Percentiles rank a stretch among this genome's conserved stretches.
phyloP scores from a whole-genome alignment of 2,888 invertebrate genomes.

The Agonopterix arenella region DNA sequence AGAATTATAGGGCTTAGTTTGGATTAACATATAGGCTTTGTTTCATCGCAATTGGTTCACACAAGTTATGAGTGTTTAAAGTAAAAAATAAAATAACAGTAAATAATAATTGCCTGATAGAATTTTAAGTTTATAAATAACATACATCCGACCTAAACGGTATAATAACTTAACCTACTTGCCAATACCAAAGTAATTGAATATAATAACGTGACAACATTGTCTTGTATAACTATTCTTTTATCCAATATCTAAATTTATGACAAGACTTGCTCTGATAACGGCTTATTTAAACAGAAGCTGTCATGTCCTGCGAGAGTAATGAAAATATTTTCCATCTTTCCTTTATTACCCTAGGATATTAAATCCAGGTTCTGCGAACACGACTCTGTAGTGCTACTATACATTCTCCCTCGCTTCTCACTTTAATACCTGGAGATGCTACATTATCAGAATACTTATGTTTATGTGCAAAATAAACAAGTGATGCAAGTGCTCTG shows the following conservation, averaged over 20 bases:
- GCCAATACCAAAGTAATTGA: neutral
- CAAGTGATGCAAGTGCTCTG: no score
- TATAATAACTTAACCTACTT: neutral
- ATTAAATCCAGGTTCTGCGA: conserved; percentile 59
- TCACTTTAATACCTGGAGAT: neutral
- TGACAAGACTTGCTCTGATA: conserved; percentile 23
- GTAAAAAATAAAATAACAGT: no score
- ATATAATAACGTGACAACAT: neutral
- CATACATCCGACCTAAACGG: neutral
- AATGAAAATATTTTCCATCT: conserved; percentile 68
- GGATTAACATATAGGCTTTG: no score
- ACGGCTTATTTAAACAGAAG: conserved; percentile 37
- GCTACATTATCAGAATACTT: no score
- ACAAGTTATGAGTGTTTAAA: no score
- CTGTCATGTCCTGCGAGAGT: conserved; percentile 42
- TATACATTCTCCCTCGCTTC: neutral
- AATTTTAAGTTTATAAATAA: no score
- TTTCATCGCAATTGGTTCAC: no score
- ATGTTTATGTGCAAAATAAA: no score
- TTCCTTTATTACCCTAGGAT: conserved; percentile 53
- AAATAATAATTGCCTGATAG: no score
- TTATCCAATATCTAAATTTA: conserved; percentile 37
- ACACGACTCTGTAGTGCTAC: conserved; percentile 19
- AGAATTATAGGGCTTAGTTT: no score
- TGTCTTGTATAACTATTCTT: neutral